Base-by-base conservation (phyloP, 2,113 vertebrate species). In the Myiozetetes cayanensis region DNA sequence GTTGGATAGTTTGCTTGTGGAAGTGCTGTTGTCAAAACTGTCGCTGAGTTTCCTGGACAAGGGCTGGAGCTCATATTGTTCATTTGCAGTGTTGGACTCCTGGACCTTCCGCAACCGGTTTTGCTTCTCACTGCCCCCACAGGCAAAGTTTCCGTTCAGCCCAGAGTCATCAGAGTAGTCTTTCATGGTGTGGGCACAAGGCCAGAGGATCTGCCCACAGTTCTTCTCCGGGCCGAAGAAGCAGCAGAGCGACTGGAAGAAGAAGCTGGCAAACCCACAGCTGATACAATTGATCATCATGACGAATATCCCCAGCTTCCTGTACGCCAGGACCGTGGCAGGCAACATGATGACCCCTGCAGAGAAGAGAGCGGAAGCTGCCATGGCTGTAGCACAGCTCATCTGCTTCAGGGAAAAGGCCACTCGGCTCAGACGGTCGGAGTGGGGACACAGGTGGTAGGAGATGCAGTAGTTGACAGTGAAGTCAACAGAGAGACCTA, bases 1-100 rank as follows among this genome's bases (percentile, higher is more conserved):
- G 96, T 99, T 99, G 94, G 99, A 99, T 90, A 99, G 97, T 96
- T 99, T 99, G 95, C 99, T 99, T 66, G 99, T 99, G 94, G 99
- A 99, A 30, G 99, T 99, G 98, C 99, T 99, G 96, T 99, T 99
- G 94, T 99, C 99, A 88, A 99, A 99, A 92, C 99, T 99, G 97
- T 99, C 99, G 1, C 99, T 99, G 63, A 99, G 97, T 77, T 99
- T 98, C 72, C 98, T 98, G 33, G 99, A 98, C 92, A 99, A 77
- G 30, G 99, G 99, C 96, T 99, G 99, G 52, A 99, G 98, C 97
- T 99, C 99, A 0, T 99, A 99, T 63, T 99, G 99, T 93, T 99
- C 99, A 0, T 98, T 98, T 61, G 98, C 98, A 35, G 95, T 96
- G 76, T 97, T 98, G 49, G 97, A 96, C 27, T 94, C 97, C 8